A percentile compares a stretch with the other conserved stretches of the same genome.
phyloP scores from a whole-genome alignment of 2,888 invertebrate species.

The Perithous albicinctus region DNA sequence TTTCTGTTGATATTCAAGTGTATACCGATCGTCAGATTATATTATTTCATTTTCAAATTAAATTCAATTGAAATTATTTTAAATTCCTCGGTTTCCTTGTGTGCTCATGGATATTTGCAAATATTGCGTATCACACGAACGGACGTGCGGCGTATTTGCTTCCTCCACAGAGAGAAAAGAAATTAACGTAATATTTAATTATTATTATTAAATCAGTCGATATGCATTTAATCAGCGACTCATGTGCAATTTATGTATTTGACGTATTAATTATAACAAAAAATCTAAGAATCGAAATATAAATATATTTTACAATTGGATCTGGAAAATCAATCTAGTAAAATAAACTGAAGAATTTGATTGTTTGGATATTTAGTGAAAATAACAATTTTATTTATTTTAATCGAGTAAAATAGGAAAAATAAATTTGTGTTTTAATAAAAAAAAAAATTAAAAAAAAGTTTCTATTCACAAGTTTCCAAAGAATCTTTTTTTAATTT shows the following conservation, averaged over 20 bases:
- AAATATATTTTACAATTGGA: too few species aligned
- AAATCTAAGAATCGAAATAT: too few species aligned
- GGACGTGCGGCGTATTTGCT: neutral
- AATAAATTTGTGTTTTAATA: too few species aligned
- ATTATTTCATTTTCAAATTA: constrained; percentile 37
- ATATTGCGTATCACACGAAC: constrained; percentile 11
- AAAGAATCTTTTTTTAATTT: too few species aligned
- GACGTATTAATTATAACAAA: constrained; percentile 6
- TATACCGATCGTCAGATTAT: neutral
- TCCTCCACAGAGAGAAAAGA: neutral
- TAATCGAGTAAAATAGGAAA: too few species aligned
- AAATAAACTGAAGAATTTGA: too few species aligned
- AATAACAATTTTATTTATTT: too few species aligned
- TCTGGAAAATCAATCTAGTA: too few species aligned
- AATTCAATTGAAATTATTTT: constrained; percentile 42
- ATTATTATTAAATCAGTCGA: neutral
- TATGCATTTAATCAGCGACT: neutral
- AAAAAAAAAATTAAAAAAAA: too few species aligned
- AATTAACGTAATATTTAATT: constrained; percentile 24
- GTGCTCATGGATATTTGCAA: constrained; percentile 9
- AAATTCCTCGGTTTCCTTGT: constrained; percentile 13
- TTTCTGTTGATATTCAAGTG: neutral
- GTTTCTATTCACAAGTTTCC: too few species aligned
- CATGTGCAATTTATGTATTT: neutral
- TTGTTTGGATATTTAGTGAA: too few species aligned